Conservation (phyloP, 2,113 vertebrate species). For the Embiotoca jacksoni region DNA sequence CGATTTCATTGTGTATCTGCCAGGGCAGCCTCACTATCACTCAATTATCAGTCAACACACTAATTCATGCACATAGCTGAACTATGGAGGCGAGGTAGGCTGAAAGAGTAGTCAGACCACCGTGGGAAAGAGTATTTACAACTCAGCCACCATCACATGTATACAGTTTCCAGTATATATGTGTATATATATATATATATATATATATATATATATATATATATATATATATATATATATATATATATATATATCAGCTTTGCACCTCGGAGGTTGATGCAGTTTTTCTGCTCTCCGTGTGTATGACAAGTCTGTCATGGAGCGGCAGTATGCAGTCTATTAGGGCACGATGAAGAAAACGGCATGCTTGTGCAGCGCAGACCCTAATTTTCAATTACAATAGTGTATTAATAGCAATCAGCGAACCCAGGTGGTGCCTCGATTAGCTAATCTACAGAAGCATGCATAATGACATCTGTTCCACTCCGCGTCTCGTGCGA, state of each 20-base stretch:
- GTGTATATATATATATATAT: background rate
- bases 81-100: background rate
- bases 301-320: slow-evolving; percentile 58
- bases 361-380: slow-evolving; percentile 32
- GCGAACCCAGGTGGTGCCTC: slow-evolving; percentile 75
- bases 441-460: slow-evolving; percentile 73
- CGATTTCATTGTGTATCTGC: background rate
- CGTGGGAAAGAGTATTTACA: background rate
- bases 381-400: slow-evolving; percentile 81
- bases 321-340: slow-evolving; percentile 49
- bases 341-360: slow-evolving; percentile 41
- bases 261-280: slow-evolving; percentile 15
- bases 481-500: slow-evolving; percentile 37
- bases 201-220: background rate
- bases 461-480: slow-evolving; percentile 77
- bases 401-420: slow-evolving; percentile 76
- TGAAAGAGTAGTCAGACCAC: background rate
- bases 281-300: slow-evolving; percentile 8
- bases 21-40: background rate
- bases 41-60: background rate
- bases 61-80: slow-evolving; percentile 1
- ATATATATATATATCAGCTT: background rate
- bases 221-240: background rate
- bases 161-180: too few relatives aligned
- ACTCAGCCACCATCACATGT: background rate